Evolutionary conservation across 1,140 invertebrate species (phyloP), one percentile per base, ranked within the genome.

Genomic region (Potamilus streckersoni): DNA sequence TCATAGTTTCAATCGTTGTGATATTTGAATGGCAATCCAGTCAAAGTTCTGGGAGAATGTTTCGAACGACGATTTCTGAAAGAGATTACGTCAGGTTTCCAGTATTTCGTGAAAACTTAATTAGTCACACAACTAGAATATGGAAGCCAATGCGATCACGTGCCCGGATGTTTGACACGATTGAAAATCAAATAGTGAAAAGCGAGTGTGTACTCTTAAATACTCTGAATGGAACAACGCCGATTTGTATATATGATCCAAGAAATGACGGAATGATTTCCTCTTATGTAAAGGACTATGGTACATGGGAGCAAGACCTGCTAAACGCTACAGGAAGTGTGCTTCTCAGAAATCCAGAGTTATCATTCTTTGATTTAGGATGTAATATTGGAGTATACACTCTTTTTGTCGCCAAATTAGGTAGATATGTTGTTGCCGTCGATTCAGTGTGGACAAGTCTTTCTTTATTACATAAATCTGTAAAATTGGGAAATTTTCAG

Each of bases 351-450:
- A 4, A 71, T 17, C 58, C 55, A 12, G 57, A 60, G 17, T 56
- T 66, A n/a, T 73, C 70, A 1, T 77, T 86, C 20, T 60, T 86
- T 49, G 85, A 86, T 66, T 38, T 86, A 57, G 85, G 85, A 5
- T 79, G 83, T 31, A 85, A 86, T 74, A 81, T 86, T 63, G 85
- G 85, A 27, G 86, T 81, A 64, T 84, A 83, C 60, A 76, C 72
- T 56, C 67, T 86, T 17, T 73, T 81, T 20, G 80, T 77, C 4
- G 80, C 80, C 15, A 85, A 74, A n/a, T 65, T 78, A n/a, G 80
- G 82, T 15, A 77, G 78, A 27, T 60, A 76, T 20, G 84, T 86
- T 49, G 62, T 85, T 15, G 80, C 85, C n/a, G 76, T 86, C 16
- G 85, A 86, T 58, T 79, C 83, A 15, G 60, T 80, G 31, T 17